Percentiles rank a stretch among this genome's conserved stretches.
These are phyloP conservation scores for Bubo bubo DNA, from an alignment of 2,113 vertebrate species.

Conservation along the genomic window DNA sequence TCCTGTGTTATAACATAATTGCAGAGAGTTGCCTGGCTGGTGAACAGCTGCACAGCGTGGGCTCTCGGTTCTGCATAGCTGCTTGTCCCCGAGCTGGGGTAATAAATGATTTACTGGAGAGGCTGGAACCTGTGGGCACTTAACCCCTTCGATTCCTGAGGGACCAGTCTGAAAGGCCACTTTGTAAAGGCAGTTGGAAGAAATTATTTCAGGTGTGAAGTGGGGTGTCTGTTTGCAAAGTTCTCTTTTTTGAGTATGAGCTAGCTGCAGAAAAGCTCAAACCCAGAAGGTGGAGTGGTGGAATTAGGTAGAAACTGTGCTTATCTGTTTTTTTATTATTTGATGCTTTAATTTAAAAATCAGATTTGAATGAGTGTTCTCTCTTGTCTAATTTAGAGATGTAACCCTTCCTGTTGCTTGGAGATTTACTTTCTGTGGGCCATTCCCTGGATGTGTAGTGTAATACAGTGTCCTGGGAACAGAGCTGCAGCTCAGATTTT, in stretches of 20 bases:
- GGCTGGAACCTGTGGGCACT: conserved; percentile 9
- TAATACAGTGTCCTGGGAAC: not conserved
- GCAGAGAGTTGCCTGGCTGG: conserved; percentile 36
- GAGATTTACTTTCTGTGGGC: not conserved
- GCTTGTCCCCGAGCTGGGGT: not conserved
- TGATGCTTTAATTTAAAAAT: not conserved
- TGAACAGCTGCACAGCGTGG: conserved; percentile 52
- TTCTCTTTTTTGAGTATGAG: not conserved
- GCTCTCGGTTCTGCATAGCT: not conserved
- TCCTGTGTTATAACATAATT: not conserved
- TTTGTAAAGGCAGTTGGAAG: not conserved
- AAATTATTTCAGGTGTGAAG: not conserved
- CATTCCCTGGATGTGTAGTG: not conserved
- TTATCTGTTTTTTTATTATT: not conserved
- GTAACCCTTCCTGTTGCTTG: not conserved
- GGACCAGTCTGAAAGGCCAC: not conserved
- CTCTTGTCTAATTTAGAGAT: not conserved
- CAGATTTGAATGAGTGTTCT: not conserved
- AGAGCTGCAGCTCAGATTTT: not conserved
- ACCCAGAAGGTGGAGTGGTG: not conserved
- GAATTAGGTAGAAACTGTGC: not conserved
- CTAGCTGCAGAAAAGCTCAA: not conserved
- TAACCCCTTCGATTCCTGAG: not conserved
- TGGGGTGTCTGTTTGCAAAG: not conserved
- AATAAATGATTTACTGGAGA: conserved; percentile 57